These are phyloP conservation scores for Thera britannica DNA, from an alignment of 2,888 invertebrate species.

Conservation along the genomic window DNA sequence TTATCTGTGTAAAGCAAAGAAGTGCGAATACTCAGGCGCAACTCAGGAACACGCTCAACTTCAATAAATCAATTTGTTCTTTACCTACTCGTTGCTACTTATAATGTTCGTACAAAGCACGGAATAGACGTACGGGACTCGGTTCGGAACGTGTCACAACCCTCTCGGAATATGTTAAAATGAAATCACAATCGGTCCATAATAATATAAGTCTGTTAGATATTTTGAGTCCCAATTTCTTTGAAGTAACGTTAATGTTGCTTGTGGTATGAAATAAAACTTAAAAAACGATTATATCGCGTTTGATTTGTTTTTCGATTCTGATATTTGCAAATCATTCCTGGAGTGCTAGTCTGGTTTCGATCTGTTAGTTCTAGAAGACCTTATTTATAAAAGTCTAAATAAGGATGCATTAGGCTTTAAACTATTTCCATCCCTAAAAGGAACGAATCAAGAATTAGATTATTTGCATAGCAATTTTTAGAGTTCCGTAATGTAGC, in stretches of 20 bases:
- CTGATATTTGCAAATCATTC: too few species aligned
- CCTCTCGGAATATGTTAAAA: slow-evolving; percentile 66
- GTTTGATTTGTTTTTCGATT: too few species aligned
- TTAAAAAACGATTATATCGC: too few species aligned
- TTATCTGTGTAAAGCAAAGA: slow-evolving; percentile 80
- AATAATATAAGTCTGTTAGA: slow-evolving; percentile 15
- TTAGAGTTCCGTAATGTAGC: neutral
- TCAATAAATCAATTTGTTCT: slow-evolving; percentile 84
- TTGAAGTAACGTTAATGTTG: neutral
- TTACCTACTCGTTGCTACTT: slow-evolving; percentile 71
- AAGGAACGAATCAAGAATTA: too few species aligned
- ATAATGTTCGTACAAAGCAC: slow-evolving; percentile 61
- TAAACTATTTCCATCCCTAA: too few species aligned
- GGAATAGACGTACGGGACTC: slow-evolving; percentile 46
- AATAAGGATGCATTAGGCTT: too few species aligned
- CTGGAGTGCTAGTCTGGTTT: too few species aligned
- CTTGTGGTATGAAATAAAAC: neutral
- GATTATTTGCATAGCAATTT: too few species aligned
- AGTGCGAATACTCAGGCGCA: slow-evolving; percentile 81
- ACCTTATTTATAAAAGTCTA: too few species aligned
- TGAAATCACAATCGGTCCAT: slow-evolving; percentile 49
- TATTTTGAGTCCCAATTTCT: slow-evolving; percentile 4
- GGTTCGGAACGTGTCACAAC: slow-evolving; percentile 71
- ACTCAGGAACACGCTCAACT: slow-evolving; percentile 78
- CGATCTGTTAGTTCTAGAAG: too few species aligned